Evolutionary conservation across 92 coral and sea anemone species (phyloP).

Genomic region (Bergia sp.): DNA sequence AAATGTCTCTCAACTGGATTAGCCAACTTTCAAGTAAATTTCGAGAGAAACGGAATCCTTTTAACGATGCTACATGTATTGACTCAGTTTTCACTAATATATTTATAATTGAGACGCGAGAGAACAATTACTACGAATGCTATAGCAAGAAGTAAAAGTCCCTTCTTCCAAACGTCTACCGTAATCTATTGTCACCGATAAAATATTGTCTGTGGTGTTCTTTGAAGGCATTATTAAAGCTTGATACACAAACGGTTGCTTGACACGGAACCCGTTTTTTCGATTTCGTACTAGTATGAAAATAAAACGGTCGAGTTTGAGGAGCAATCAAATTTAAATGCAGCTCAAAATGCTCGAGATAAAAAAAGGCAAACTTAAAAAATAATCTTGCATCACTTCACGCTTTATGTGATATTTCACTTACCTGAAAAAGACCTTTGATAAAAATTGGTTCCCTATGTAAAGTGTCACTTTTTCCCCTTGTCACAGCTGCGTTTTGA

Average conservation of each 20-base stretch:
- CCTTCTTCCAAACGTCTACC: background rate
- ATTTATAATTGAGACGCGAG: background rate
- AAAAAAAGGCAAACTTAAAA: too few relatives aligned
- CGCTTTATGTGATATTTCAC: too few relatives aligned
- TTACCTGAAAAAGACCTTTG: too few relatives aligned
- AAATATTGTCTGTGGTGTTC: slow-evolving; percentile 11
- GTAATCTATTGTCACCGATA: background rate
- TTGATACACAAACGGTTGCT: background rate
- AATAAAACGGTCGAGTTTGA: too few relatives aligned
- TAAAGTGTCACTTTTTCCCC: too few relatives aligned
- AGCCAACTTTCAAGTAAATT: background rate
- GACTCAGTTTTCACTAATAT: background rate
- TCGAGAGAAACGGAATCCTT: background rate
- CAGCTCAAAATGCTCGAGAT: too few relatives aligned
- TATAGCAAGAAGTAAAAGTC: background rate
- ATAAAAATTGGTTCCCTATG: too few relatives aligned
- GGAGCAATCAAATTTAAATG: too few relatives aligned
- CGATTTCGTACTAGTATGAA: too few relatives aligned
- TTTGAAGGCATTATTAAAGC: background rate
- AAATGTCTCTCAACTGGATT: background rate
- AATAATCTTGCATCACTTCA: too few relatives aligned
- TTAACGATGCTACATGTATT: background rate
- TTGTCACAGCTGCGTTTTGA: too few relatives aligned
- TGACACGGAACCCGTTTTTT: background rate
- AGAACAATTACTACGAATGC: too few relatives aligned